Evolutionary conservation across 2,888 invertebrate species (phyloP).

Genomic region (Harpalus rufipes): DNA sequence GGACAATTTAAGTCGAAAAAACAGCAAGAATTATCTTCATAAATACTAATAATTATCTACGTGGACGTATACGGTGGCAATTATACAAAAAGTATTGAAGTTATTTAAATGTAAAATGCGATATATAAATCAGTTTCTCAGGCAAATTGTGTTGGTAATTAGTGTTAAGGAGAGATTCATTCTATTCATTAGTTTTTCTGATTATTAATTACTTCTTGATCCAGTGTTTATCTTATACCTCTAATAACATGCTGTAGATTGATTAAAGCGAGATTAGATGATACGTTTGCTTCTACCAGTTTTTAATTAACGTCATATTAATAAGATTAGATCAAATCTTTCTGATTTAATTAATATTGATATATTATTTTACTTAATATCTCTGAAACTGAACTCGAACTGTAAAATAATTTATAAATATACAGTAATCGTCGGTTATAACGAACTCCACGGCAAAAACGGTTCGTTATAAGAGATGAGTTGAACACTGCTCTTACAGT

Average conservation of each 20-base stretch:
- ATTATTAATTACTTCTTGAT: background rate
- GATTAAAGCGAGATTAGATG: background rate
- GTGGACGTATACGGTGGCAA: background rate
- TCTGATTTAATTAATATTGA: background rate
- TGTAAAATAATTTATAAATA: no score
- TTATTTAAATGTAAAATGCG: background rate
- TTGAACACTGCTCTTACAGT: no score
- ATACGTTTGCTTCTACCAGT: background rate
- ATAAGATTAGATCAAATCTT: background rate
- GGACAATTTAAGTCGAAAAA: background rate
- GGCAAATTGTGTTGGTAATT: background rate
- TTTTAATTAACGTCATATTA: background rate
- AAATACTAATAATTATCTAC: background rate
- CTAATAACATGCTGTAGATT: slow-evolving; percentile 6
- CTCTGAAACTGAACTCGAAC: no score
- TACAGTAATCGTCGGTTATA: no score
- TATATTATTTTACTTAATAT: background rate
- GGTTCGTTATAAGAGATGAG: no score
- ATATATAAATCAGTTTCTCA: background rate
- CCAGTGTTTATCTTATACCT: background rate
- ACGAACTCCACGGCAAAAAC: no score
- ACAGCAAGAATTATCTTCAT: background rate
- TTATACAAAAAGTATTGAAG: background rate
- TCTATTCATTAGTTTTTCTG: background rate
- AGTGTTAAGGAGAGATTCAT: background rate